These are phyloP conservation scores for Oscheius sp. DNA, from an alignment of 2,888 invertebrate genomes.

Conservation along the genomic window DNA sequence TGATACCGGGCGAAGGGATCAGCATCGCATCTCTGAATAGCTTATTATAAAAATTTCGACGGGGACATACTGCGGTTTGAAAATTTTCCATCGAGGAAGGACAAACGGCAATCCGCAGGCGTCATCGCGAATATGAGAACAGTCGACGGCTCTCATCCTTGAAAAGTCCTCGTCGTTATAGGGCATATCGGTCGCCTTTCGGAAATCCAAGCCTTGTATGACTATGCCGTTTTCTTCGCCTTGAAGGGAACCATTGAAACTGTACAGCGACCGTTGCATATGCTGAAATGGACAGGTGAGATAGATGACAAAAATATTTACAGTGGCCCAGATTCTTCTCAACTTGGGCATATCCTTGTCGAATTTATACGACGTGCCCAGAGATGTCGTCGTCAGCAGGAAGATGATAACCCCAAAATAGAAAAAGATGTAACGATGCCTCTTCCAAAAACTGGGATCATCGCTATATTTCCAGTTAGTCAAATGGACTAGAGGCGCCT, in stretches of 20 bases:
- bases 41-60: background rate
- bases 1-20: background rate
- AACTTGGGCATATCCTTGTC: constrained; percentile 80
- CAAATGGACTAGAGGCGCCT: constrained; percentile 13
- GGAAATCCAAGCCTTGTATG: constrained; percentile 66
- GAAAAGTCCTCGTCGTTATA: constrained; percentile 11
- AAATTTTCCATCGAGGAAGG: constrained; percentile 4
- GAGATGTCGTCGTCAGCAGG: constrained; percentile 77
- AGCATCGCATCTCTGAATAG: constrained; percentile 12
- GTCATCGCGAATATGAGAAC: constrained; percentile 7
- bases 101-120: constrained; percentile 15
- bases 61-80: constrained; percentile 9
- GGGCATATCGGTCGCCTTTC: constrained; percentile 24
- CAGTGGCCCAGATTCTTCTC: constrained; percentile 83
- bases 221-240: constrained; percentile 62
- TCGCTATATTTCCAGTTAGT: background rate
- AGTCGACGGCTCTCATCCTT: background rate
- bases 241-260: constrained; percentile 53
- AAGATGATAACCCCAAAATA: constrained; percentile 67
- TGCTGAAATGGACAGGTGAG: constrained; percentile 51
- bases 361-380: constrained; percentile 84
- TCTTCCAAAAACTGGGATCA: background rate
- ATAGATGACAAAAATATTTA: constrained; percentile 73
- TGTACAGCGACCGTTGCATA: constrained; percentile 62
- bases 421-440: background rate